These are phyloP conservation scores for Momotus momota DNA, from an alignment of 2,797 vertebrate genomes.

Conservation along the genomic window DNA sequence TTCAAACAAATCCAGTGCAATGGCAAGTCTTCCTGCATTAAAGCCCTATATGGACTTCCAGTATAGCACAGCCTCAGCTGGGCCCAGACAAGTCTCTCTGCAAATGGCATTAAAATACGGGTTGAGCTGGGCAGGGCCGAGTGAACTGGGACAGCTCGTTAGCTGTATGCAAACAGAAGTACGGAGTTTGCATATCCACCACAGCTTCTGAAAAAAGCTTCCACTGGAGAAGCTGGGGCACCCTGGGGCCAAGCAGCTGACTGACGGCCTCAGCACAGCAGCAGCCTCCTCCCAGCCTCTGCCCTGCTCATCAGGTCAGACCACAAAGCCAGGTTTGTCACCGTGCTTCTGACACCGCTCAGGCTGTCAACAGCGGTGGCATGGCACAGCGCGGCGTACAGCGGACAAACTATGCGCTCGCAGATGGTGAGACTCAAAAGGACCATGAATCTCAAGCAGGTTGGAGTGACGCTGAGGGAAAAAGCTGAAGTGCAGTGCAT, in stretches of 20 bases:
- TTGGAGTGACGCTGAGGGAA: neutral
- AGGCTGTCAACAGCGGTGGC: neutral
- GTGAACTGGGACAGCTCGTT: slow-evolving; percentile 48
- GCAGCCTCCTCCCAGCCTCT: neutral
- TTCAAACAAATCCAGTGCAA: neutral
- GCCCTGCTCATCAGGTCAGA: neutral
- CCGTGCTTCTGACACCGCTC: neutral
- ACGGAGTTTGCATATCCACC: slow-evolving; percentile 47
- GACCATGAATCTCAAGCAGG: neutral
- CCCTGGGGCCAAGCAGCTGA: neutral
- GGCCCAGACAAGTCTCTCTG: neutral
- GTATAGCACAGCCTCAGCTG: neutral
- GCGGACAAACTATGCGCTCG: neutral
- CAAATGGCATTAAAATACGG: slow-evolving; percentile 33
- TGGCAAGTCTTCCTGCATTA: neutral
- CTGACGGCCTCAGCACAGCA: neutral
- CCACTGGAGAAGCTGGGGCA: neutral
- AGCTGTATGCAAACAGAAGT: slow-evolving; percentile 13
- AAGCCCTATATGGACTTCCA: neutral
- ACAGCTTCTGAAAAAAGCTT: slow-evolving; percentile 31
- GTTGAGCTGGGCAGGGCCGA: slow-evolving; percentile 47
- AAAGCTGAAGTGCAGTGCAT: accelerated
- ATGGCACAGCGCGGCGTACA: neutral
- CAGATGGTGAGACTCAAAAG: neutral
- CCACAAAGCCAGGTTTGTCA: neutral